Evolutionary conservation across 2,113 vertebrate genomes (phyloP), one percentile per base, ranked within the genome.

Genomic region (Oreotrochilus melanogaster): DNA sequence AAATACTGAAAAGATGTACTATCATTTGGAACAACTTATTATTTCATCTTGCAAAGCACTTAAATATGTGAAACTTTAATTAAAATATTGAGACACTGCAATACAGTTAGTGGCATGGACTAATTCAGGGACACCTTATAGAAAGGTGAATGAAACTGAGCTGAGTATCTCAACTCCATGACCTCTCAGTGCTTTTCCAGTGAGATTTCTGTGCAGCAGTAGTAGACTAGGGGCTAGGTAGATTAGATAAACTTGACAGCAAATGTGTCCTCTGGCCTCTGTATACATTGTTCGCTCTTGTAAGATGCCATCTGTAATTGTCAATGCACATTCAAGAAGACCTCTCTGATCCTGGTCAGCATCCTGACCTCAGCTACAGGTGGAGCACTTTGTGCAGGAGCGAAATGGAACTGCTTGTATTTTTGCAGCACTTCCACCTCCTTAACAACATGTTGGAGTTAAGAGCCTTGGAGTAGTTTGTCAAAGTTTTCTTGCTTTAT

Each of bases 81-180:
- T 15, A 67, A 78, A 35, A 45, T 50, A 33, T 7, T 60, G n/a
- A 18, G 12, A 56, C 9, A 37, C 17, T 0, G 0, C 2, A 4
- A 12, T 42, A 43, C 5, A 14, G n/a, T 27, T 37, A 10, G 12
- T 57, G 11, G 6, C 24, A 16, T 4, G 7, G 5, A 5, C 74
- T 45, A 61, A 35, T 45, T 17, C 10, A 65, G 58, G 72, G 18
- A 5, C 2, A 1, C 9, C 65, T 73, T 57, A 31, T 14, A 43
- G 37, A 47, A 10, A 65, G 54, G 27, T 11, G 62, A 48, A 27
- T 43, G 30, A 57, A 86, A 42, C 47, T 73, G n/a, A 58, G 54
- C 27, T n/a, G 25, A 2, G 9, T 56, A 30, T 22, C 25, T 70
- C 51, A 45, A 9, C 12, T 51, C 1, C 1, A 12, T 57, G 64